phyloP scores from a whole-genome alignment of 2,113 vertebrate species.

The Tachuris rubrigastra region DNA sequence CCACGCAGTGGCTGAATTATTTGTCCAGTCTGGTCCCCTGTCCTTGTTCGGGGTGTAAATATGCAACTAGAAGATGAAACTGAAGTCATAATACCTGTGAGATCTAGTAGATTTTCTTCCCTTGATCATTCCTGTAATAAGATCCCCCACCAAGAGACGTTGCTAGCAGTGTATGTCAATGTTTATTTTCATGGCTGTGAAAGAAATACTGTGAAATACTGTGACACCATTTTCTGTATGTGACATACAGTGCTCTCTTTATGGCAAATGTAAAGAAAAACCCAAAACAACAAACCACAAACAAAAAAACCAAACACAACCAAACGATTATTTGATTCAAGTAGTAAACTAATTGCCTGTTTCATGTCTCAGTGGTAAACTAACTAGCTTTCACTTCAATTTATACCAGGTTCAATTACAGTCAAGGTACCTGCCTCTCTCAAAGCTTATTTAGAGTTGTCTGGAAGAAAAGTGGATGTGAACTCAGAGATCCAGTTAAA shows the following conservation, averaged over 20 bases:
- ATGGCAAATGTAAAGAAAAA: not conserved
- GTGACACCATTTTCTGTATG: not conserved
- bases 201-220: not conserved
- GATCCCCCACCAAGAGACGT: not conserved
- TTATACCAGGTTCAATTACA: constrained; percentile 80
- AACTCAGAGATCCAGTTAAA: constrained; percentile 82
- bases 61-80: not conserved
- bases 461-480: constrained; percentile 81
- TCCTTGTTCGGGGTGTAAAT: not conserved
- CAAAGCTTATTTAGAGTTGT: constrained; percentile 78
- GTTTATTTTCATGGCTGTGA: not conserved
- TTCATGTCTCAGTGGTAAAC: not conserved
- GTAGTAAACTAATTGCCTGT: not conserved
- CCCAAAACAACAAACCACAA: not conserved
- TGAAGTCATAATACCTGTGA: not conserved
- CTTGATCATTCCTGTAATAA: not conserved
- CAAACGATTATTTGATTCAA: not conserved
- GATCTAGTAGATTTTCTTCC: not conserved
- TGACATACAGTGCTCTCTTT: not conserved
- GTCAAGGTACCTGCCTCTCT: constrained; percentile 85
- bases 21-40: not conserved
- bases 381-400: constrained; percentile 20
- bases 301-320: not conserved
- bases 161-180: not conserved
- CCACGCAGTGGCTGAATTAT: not conserved